Evolutionary conservation across 2,113 vertebrate genomes (phyloP).

Genomic region (Eubucco bourcierii): DNA sequence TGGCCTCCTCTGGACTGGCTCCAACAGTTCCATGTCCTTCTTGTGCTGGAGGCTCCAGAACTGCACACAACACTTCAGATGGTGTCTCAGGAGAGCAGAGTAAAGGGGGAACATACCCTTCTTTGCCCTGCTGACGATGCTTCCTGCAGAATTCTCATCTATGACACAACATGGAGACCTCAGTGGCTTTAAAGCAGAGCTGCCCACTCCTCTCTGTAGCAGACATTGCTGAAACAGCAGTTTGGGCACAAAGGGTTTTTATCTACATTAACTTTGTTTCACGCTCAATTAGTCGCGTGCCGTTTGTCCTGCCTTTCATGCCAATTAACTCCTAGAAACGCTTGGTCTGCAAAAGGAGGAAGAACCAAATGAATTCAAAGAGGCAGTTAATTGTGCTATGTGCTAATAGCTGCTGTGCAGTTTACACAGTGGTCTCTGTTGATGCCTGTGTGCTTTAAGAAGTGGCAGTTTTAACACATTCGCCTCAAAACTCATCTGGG

Average conservation of each 20-base stretch:
- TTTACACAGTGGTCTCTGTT: background rate
- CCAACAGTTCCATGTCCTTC: no score
- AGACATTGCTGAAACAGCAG: slow-evolving; percentile 53
- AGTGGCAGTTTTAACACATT: background rate
- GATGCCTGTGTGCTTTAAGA: background rate
- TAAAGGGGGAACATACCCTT: no score
- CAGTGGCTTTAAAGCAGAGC: background rate
- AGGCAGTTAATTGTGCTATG: slow-evolving; percentile 22
- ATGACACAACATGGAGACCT: background rate
- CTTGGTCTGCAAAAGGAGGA: slow-evolving; percentile 53
- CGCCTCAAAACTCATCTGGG: background rate
- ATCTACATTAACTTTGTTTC: slow-evolving; percentile 72
- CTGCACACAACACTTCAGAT: no score
- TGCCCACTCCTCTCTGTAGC: background rate
- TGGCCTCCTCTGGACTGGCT: no score
- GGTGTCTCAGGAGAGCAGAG: no score
- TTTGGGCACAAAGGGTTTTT: slow-evolving; percentile 64
- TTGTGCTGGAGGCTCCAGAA: no score
- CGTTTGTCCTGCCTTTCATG: slow-evolving; percentile 65
- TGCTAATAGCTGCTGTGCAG: slow-evolving; percentile 38
- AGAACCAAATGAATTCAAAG: slow-evolving; percentile 52
- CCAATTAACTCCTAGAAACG: slow-evolving; percentile 68
- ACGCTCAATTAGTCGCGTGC: slow-evolving; percentile 73
- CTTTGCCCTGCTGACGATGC: no score
- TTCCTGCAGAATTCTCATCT: background rate